phyloP scores from a whole-genome alignment of 2,888 invertebrate genomes.

The Anagyrus pseudococci region DNA sequence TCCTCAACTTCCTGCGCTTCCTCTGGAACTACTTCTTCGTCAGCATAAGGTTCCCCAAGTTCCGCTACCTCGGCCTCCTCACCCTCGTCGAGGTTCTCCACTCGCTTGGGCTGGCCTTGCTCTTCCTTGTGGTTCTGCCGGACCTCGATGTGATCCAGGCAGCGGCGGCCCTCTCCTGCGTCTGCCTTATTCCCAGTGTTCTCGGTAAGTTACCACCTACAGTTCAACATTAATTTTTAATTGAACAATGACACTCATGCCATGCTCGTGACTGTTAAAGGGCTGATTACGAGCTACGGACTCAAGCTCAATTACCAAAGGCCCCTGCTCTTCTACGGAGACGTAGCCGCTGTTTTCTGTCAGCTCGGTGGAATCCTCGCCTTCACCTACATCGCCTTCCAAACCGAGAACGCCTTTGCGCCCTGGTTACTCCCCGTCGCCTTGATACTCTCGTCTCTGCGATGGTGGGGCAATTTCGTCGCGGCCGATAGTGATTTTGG shows the following conservation, averaged over 20 bases:
- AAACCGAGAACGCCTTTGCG: neutral
- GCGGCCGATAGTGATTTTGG: constrained; percentile 58
- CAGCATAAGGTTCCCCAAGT: constrained; percentile 65
- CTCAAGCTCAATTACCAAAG: too few relatives aligned
- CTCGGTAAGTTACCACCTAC: constrained; percentile 65
- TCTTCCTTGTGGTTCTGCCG: constrained; percentile 80
- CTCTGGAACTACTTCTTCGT: constrained; percentile 74
- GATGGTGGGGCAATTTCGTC: constrained; percentile 88
- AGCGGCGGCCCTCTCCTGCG: constrained; percentile 83
- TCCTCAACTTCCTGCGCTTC: constrained; percentile 73
- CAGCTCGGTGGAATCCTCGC: constrained; percentile 6
- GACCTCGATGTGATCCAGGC: constrained; percentile 82
- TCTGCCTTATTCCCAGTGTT: constrained; percentile 83
- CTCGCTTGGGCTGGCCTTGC: constrained; percentile 76
- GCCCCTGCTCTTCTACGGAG: neutral
- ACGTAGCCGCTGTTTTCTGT: constrained; percentile 2
- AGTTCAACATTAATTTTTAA: too few relatives aligned
- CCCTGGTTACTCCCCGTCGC: constrained; percentile 47
- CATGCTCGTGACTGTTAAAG: too few relatives aligned
- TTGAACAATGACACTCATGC: too few relatives aligned
- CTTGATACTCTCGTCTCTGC: constrained; percentile 73
- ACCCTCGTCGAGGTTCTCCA: constrained; percentile 80
- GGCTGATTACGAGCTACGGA: too few relatives aligned
- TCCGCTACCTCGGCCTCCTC: constrained; percentile 67
- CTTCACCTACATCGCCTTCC: constrained; percentile 9